Evolutionary conservation across 2,113 vertebrate genomes (phyloP).

Genomic region (Herpetotheres cachinnans): DNA sequence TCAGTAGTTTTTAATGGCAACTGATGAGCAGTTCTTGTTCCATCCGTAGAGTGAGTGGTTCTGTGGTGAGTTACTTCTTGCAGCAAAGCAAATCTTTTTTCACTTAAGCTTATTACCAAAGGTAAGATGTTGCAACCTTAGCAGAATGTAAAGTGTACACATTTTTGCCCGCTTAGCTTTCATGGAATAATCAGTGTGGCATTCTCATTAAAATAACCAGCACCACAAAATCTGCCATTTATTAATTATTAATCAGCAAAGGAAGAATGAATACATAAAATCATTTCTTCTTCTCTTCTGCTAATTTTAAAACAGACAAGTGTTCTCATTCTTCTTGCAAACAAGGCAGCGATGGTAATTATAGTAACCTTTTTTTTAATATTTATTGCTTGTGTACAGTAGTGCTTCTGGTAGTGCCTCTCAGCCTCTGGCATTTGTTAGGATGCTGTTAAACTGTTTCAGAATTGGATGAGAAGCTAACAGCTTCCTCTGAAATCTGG

Average conservation of each 20-base stretch:
- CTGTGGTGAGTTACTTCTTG: neutral
- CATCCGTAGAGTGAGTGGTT: neutral
- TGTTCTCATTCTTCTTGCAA: neutral
- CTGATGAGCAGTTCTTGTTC: neutral
- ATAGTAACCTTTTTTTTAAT: neutral
- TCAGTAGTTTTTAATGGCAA: neutral
- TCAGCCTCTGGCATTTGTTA: neutral
- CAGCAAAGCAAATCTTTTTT: neutral
- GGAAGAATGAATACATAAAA: neutral
- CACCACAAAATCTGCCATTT: neutral
- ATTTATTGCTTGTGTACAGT: neutral
- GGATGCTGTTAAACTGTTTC: neutral
- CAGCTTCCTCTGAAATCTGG: neutral
- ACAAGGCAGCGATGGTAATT: neutral
- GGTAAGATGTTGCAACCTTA: neutral
- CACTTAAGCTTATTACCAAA: neutral
- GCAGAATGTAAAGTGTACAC: neutral
- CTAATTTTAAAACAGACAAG: neutral
- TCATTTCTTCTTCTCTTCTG: neutral
- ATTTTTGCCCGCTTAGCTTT: neutral
- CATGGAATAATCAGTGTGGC: neutral
- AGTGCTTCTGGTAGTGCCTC: neutral
- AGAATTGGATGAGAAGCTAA: neutral
- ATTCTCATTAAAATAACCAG: neutral
- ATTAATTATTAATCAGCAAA: constrained; percentile 3